A percentile compares a stretch with the other conserved stretches of the same genome.
phyloP scores from a whole-genome alignment of 2,888 invertebrate genomes.

The Tolmerus cingulatus region DNA sequence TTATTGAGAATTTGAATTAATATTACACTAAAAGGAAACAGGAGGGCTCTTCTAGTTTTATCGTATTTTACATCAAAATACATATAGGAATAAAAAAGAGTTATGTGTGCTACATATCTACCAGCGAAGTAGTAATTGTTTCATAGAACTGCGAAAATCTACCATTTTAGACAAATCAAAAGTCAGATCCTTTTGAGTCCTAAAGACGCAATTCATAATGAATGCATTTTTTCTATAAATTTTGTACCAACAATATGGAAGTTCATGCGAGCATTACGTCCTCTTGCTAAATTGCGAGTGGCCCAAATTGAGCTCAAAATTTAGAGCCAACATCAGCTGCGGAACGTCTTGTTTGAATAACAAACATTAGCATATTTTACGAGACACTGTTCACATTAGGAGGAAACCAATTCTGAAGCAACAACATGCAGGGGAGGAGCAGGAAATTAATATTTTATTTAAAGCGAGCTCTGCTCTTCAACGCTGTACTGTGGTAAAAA shows the following conservation, averaged over 20 bases:
- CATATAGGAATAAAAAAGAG: too few relatives aligned
- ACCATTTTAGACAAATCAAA: too few relatives aligned
- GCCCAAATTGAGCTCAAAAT: not conserved
- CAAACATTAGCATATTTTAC: not conserved
- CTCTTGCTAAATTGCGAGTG: not conserved
- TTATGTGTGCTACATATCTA: too few relatives aligned
- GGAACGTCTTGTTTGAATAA: constrained; percentile 3
- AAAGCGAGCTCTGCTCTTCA: not conserved
- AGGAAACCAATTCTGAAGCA: not conserved
- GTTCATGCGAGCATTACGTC: not conserved
- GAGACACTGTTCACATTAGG: not conserved
- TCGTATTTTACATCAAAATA: too few relatives aligned
- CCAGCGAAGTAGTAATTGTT: too few relatives aligned
- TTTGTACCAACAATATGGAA: too few relatives aligned
- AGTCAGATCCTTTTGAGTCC: not conserved
- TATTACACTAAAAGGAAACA: too few relatives aligned
- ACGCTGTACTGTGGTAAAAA: constrained; percentile 2
- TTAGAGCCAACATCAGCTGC: not conserved
- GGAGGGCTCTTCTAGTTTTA: too few relatives aligned
- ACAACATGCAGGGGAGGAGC: not conserved
- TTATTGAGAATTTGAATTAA: too few relatives aligned
- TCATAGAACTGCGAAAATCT: too few relatives aligned
- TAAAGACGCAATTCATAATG: not conserved
- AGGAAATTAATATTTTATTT: constrained; percentile 13
- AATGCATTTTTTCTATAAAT: too few relatives aligned